Evolutionary conservation across 2,888 invertebrate genomes (phyloP).

Genomic region (Balanococcus diminutus): DNA sequence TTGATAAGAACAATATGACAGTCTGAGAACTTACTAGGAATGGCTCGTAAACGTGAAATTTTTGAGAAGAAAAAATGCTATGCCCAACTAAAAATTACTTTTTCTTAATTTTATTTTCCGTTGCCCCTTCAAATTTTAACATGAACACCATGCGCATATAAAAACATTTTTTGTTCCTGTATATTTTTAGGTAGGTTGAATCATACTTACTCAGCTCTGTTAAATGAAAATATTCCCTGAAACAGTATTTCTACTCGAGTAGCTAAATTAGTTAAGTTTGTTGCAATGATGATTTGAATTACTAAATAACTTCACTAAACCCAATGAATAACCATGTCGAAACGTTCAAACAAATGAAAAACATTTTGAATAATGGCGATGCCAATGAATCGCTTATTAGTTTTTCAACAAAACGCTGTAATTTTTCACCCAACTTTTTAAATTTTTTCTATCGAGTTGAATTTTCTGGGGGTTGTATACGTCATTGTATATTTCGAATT

Average conservation of each 20-base stretch:
- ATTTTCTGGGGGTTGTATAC: background rate
- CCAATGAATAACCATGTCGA: background rate
- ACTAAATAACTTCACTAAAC: background rate
- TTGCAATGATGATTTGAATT: background rate
- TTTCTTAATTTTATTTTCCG: too few species aligned
- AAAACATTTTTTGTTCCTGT: too few species aligned
- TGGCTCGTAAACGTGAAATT: background rate
- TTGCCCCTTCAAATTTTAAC: too few species aligned
- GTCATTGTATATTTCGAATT: too few species aligned
- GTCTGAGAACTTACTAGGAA: background rate
- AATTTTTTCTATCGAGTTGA: background rate
- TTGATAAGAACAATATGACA: background rate
- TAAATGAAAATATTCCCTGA: too few species aligned
- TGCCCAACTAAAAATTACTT: too few species aligned
- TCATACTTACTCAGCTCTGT: too few species aligned
- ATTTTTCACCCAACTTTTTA: background rate
- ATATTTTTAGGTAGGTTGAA: too few species aligned
- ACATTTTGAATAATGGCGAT: conserved; percentile 7
- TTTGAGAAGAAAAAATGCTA: too few species aligned
- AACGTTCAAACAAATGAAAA: background rate
- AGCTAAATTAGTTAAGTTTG: too few species aligned
- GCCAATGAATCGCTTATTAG: background rate
- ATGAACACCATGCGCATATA: too few species aligned
- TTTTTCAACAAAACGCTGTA: background rate
- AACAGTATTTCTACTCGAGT: too few species aligned